These are phyloP conservation scores for Coturnix japonica DNA, from an alignment of 2,113 vertebrate species.

Conservation along the genomic window DNA sequence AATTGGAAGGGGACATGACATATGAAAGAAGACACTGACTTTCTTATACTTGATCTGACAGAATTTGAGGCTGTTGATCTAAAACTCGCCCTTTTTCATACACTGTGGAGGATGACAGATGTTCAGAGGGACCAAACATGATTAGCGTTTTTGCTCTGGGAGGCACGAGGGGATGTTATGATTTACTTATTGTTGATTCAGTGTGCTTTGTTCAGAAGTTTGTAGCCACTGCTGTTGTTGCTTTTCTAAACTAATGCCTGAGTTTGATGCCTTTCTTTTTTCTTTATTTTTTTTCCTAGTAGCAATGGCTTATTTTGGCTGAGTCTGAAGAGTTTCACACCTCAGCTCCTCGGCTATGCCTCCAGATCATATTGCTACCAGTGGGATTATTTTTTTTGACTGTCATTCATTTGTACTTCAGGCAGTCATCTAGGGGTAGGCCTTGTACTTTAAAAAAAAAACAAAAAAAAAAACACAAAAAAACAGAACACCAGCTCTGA, in stretches of 20 bases:
- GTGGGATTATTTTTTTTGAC: constrained; percentile 36
- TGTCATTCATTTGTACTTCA: constrained; percentile 51
- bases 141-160: constrained; percentile 33
- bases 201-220: constrained; percentile 49
- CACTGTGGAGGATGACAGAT: constrained; percentile 30
- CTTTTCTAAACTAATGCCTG: constrained; percentile 31
- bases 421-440: constrained; percentile 17
- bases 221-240: not conserved
- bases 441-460: constrained; percentile 22
- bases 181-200: constrained; percentile 54
- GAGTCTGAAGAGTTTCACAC: constrained; percentile 36
- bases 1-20: not conserved
- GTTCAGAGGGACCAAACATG: constrained; percentile 37
- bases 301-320: constrained; percentile 39
- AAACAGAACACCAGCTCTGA: not conserved
- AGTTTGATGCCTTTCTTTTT: not conserved
- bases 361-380: constrained; percentile 42
- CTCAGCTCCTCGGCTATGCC: constrained; percentile 18
- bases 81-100: constrained; percentile 4
- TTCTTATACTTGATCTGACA: constrained; percentile 10
- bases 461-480: not conserved
- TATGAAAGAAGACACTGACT: not conserved
- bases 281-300: not conserved
- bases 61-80: constrained; percentile 2
- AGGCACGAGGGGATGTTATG: constrained; percentile 21